Conservation (phyloP, 2,113 vertebrate species). For the Dissostichus mawsoni region DNA sequence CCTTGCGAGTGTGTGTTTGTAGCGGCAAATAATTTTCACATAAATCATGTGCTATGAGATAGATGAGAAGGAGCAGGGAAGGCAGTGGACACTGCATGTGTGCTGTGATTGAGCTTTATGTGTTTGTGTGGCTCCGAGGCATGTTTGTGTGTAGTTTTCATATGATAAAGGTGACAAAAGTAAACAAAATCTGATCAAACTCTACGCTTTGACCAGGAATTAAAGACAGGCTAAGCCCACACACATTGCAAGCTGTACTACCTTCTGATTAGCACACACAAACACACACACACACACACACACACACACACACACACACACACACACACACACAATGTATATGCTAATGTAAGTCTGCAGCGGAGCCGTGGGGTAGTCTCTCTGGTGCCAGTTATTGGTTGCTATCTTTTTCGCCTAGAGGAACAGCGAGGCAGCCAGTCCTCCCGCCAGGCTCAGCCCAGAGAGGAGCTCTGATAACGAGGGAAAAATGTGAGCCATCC, state of each 20-base stretch:
- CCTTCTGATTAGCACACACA: too few relatives aligned
- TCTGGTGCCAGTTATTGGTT: conserved; percentile 74
- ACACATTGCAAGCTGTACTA: conserved; percentile 11
- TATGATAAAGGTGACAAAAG: conserved; percentile 61
- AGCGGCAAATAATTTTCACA: conserved; percentile 70
- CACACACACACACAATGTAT: conserved; percentile 55
- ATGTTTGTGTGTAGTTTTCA: conserved; percentile 41
- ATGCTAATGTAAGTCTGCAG: conserved; percentile 73
- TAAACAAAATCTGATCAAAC: conserved; percentile 73
- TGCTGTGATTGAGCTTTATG: conserved; percentile 64
- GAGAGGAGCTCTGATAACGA: conserved; percentile 76
- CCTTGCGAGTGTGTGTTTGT: conserved; percentile 41
- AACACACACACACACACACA: too few relatives aligned
- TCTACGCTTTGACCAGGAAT: conserved; percentile 61
- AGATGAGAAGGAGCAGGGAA: conserved; percentile 62
- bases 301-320: neutral
- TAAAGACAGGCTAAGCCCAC: conserved; percentile 59
- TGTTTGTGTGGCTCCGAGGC: conserved; percentile 18
- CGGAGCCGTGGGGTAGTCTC: conserved; percentile 47
- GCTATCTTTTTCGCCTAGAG: conserved; percentile 75
- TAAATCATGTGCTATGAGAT: conserved; percentile 74
- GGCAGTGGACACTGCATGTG: conserved; percentile 34
- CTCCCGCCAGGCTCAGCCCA: conserved; percentile 65
- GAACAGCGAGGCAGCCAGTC: conserved; percentile 52
- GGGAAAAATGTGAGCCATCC: conserved; percentile 60